These are phyloP conservation scores for Ctena decussata DNA, from an alignment of 2,888 invertebrate genomes.

Conservation along the genomic window DNA sequence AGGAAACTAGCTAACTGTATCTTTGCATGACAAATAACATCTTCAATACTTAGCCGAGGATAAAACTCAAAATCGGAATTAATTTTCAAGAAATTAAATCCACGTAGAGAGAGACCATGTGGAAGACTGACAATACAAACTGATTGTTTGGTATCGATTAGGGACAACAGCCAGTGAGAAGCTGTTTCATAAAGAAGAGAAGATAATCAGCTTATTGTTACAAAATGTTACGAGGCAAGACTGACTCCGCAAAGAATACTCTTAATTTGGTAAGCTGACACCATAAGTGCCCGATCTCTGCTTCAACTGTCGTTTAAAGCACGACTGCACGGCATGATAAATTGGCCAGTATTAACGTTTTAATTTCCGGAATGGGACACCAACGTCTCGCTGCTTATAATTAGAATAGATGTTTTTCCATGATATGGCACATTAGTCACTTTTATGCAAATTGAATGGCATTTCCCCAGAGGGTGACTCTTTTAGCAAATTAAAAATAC, in stretches of 20 bases:
- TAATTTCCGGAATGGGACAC: slow-evolving; percentile 15
- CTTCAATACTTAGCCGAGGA: slow-evolving; percentile 1
- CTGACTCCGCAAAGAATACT: background rate
- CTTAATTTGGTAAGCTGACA: background rate
- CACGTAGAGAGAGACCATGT: background rate
- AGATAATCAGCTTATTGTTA: slow-evolving; percentile 14
- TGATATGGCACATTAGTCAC: slow-evolving; percentile 13
- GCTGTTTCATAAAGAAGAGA: background rate
- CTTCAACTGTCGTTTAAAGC: slow-evolving; percentile 17
- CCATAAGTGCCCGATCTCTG: slow-evolving; percentile 10
- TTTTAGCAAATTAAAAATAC: slow-evolving; percentile 2
- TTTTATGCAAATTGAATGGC: slow-evolving; percentile 12
- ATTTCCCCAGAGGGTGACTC: background rate
- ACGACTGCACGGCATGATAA: slow-evolving; percentile 4
- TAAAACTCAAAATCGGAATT: background rate
- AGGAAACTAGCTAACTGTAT: background rate
- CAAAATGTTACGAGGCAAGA: slow-evolving; percentile 8
- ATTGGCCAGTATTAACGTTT: slow-evolving; percentile 16
- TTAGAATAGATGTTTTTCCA: slow-evolving; percentile 12
- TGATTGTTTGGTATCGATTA: slow-evolving; percentile 6
- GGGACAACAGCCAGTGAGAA: background rate
- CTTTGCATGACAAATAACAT: background rate
- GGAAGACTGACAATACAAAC: background rate
- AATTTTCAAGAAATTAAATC: slow-evolving; percentile 11
- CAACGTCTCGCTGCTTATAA: background rate